Evolutionary conservation across 2,113 vertebrate species (phyloP).

Genomic region (Pelusios castaneus): DNA sequence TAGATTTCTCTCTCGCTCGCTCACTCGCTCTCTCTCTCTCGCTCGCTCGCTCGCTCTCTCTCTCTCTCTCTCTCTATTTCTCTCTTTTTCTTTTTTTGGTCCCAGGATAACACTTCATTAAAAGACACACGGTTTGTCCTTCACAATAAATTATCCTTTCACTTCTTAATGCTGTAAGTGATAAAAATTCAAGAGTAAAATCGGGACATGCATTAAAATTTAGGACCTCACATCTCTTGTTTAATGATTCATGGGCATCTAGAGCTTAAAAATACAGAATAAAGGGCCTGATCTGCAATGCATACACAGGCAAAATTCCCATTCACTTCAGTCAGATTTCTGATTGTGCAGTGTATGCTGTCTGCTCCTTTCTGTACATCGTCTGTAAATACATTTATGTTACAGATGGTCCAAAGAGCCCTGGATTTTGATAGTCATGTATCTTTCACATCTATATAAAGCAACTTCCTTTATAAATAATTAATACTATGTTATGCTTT

Average conservation of each 20-base stretch:
- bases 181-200: constrained; percentile 56
- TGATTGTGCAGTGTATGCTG: background rate
- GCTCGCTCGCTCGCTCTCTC: too few relatives aligned
- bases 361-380: background rate
- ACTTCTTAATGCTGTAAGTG: constrained; percentile 53
- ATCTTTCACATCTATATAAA: background rate
- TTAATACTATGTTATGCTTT: background rate
- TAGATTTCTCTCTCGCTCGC: too few relatives aligned
- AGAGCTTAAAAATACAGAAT: constrained; percentile 30
- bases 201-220: constrained; percentile 51
- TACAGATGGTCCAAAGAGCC: background rate
- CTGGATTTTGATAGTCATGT: background rate
- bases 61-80: too few relatives aligned
- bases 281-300: background rate
- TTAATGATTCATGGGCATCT: background rate
- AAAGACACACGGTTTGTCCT: constrained; percentile 46
- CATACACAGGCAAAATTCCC: background rate
- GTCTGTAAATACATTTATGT: background rate
- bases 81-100: constrained; percentile 15
- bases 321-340: background rate
- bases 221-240: background rate
- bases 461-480: background rate
- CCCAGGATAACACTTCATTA: constrained; percentile 58
- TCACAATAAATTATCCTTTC: constrained; percentile 65
- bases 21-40: too few relatives aligned